Base-by-base conservation (phyloP, 2,113 vertebrate species). In the Salvelinus fontinalis region DNA sequence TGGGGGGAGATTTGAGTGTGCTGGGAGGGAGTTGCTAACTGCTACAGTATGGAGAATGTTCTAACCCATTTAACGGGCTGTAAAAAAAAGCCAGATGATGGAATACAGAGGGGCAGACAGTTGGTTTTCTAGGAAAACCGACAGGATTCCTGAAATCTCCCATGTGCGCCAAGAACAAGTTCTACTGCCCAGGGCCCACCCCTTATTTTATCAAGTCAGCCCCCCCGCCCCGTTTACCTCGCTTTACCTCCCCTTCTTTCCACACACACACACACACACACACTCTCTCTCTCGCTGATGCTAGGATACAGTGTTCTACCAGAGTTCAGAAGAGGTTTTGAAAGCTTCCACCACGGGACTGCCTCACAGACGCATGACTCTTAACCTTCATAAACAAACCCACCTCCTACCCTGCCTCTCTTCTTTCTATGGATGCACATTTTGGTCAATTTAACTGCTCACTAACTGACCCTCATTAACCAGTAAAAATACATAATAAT, bases 251-350 rank as follows among this genome's bases (percentile, higher is more conserved):
- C 62, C 75, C 74, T 67, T 64, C 48, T 62, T 14, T 57, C 54
- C 31, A 73, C 54, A 39, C 71, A 73, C 71, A 59, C 29, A 29
- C 29, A 29, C 29, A 29, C 29, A 29, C 73, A 71, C 70, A 67
- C 64, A 67, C 16, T 31, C 67, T 51, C 59, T 34, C 64, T 22
- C 81, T 62, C 48, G 76, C 67, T 39, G 20, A 20, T 26, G 27
- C 72, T 27, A 76, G 78, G 74, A 91, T 89, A 90, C 68, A 26
- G 70, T 79, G 87, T 91, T 86, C 87, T 60, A 75, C 20, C 76
- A 44, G 81, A 80, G 82, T 60, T 75, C 66, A 75, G 73, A 44
- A 44, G 8, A 44, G 9, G 80, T 78, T 85, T 65, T 74, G 71
- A 22, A 70, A 44, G 48, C 39, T 62, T 60, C 44, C 18, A 67